phyloP scores from a whole-genome alignment of 2,797 vertebrate genomes.

The Mus minutoides region DNA sequence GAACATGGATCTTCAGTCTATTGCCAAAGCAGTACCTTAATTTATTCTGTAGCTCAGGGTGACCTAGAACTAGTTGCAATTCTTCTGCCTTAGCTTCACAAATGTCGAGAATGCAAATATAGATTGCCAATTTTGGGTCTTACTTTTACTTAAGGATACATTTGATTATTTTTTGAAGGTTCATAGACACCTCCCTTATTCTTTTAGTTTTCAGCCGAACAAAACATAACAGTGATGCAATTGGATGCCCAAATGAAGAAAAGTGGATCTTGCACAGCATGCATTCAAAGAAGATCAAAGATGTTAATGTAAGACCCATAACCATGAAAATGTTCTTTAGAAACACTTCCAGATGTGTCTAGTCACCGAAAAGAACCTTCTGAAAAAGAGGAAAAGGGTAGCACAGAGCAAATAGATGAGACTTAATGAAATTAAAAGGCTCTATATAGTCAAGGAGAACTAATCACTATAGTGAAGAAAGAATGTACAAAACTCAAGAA shows the following conservation, averaged over 20 bases:
- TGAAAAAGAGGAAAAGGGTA: not conserved
- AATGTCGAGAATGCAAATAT: not conserved
- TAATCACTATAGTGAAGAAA: not conserved
- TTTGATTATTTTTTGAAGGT: not conserved
- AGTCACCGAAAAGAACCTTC: not conserved
- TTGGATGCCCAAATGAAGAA: not conserved
- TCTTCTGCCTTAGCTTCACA: not conserved
- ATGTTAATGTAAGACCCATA: not conserved
- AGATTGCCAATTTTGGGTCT: not conserved
- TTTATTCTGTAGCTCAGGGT: not conserved
- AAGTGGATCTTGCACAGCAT: not conserved
- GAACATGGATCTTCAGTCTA: not conserved
- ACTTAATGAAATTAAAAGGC: not conserved
- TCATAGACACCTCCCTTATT: not conserved
- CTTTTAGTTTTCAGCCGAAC: not conserved
- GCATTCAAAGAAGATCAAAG: not conserved
- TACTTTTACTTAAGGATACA: not conserved
- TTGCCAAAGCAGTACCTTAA: not conserved
- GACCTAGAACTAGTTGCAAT: not conserved
- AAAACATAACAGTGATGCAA: not conserved
- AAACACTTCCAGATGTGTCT: not conserved
- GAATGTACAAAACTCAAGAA: not conserved
- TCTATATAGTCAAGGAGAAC: not conserved
- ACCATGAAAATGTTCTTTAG: not conserved
- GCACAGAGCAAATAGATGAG: not conserved